phyloP scores from a whole-genome alignment of 2,797 vertebrate genomes.

The Lemur catta region DNA sequence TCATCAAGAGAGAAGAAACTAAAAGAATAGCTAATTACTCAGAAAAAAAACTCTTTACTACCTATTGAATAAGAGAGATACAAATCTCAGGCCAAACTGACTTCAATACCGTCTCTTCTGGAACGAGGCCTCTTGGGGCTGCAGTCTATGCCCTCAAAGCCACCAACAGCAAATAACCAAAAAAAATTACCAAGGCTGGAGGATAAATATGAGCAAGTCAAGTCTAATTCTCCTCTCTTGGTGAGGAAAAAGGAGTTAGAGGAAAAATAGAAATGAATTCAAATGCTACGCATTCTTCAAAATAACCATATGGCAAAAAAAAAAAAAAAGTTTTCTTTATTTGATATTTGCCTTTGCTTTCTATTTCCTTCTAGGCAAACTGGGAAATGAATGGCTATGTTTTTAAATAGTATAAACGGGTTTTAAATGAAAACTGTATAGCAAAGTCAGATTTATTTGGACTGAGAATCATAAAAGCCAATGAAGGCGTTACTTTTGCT shows the following conservation, averaged over 20 bases:
- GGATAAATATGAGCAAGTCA: neutral
- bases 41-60: constrained; percentile 18
- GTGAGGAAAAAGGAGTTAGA: constrained; percentile 28
- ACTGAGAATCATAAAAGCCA: neutral
- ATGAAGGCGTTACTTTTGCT: neutral
- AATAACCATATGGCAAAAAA: constrained; percentile 49
- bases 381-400: constrained; percentile 10
- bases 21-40: neutral
- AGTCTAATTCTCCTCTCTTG: constrained; percentile 27
- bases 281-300: constrained; percentile 52
- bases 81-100: neutral
- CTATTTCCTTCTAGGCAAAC: constrained; percentile 29
- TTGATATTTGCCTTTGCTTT: constrained; percentile 33
- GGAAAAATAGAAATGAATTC: constrained; percentile 31
- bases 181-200: neutral
- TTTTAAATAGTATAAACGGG: constrained; percentile 40
- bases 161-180: neutral
- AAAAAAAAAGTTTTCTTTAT: neutral
- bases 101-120: neutral
- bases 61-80: constrained; percentile 7
- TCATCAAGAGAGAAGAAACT: neutral
- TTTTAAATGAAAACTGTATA: constrained; percentile 12
- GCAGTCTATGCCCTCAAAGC: neutral
- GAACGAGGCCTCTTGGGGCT: neutral
- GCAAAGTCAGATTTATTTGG: constrained; percentile 16